Base-by-base conservation (phyloP, 1,140 invertebrate species). In the Drosophila sulfurigaster region DNA sequence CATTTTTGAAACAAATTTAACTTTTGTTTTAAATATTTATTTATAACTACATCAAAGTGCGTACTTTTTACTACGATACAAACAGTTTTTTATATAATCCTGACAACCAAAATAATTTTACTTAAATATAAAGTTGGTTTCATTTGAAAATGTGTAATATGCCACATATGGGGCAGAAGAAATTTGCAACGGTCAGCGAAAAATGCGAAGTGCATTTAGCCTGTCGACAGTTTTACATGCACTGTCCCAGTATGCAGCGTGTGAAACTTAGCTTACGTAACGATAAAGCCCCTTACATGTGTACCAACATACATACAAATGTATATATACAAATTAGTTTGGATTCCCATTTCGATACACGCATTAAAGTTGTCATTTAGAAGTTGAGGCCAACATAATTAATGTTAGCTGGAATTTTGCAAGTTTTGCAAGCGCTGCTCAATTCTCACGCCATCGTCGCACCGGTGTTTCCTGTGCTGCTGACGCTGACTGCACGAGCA, bases 111-210 rank as follows among this genome's bases (percentile, higher is more conserved):
- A 32, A 8, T 32, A 38, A 11, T 11, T 38, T 38, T 8, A 25
- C 20, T 25, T 25, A 25, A 25, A 3, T 25, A 3, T 25, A 10
- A 38, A 38, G 35, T 38, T 10, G 35, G 2, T 10, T 38, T 10
- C 6, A 43, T n/a, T 43, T 43, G n/a, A 13, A 43, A 7, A 7
- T 38, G 10, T 38, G 35, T 38, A 3, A 38, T 38, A 38, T 38
- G 35, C 35, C 35, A 3, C 52, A 58, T 38, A 46, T 20, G n/a
- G 57, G n/a, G n/a, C 20, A 5, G 11, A 2, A 6, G 13, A 11
- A 70, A 75, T 57, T n/a, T 67, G 82, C 82, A 59, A 38, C 56
- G 49, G 52, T 87, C 69, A 87, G 82, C 82, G 62, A 45, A 75
- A 78, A 60, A 43, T 30, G 1, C 6, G 10, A 48, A 64, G 46